phyloP scores from a whole-genome alignment of 2,797 vertebrate genomes.

The Gallinago nigripennis region DNA sequence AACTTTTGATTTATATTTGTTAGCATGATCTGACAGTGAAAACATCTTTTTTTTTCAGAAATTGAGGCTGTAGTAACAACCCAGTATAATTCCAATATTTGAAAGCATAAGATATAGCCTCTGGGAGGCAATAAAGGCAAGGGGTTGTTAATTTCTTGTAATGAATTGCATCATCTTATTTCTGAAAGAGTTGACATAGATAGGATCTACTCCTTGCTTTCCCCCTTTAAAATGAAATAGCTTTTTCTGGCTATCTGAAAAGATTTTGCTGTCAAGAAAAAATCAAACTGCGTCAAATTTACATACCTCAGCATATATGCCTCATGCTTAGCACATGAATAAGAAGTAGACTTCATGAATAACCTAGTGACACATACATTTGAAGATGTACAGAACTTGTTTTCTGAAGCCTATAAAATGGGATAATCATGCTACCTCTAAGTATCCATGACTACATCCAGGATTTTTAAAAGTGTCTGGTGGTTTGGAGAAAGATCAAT shows the following conservation, averaged over 20 bases:
- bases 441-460: background rate
- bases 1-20: background rate
- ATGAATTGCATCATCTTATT: background rate
- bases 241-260: background rate
- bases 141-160: background rate
- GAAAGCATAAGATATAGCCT: background rate
- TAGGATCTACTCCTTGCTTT: background rate
- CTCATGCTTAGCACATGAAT: background rate
- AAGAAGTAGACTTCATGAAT: background rate
- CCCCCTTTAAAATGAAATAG: background rate
- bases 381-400: background rate
- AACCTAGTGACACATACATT: background rate
- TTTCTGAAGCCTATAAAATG: background rate
- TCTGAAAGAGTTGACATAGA: background rate
- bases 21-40: background rate
- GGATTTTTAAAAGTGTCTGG: background rate
- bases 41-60: background rate
- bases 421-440: background rate
- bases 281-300: background rate
- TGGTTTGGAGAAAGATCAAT: background rate
- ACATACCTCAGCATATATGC: background rate
- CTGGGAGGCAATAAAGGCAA: background rate
- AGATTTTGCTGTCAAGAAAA: background rate
- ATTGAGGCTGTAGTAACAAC: background rate
- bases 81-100: background rate